phyloP scores from a whole-genome alignment of 2,888 invertebrate species.

The Acanthopleura granulata region DNA sequence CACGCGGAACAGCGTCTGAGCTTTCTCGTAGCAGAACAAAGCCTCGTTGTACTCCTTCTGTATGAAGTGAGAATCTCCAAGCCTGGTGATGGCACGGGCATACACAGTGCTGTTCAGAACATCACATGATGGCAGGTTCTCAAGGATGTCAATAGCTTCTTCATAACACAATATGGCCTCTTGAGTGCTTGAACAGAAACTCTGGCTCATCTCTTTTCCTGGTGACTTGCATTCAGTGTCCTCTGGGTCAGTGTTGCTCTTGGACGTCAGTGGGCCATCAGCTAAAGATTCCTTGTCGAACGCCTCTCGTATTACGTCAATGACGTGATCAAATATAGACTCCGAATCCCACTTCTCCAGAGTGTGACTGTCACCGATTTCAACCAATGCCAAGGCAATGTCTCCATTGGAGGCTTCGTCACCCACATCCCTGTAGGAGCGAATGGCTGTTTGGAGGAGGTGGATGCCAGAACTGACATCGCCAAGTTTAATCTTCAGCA shows the following conservation, averaged over 20 bases:
- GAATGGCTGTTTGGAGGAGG: conserved; percentile 59
- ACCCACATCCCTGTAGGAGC: conserved; percentile 54
- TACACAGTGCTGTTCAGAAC: conserved; percentile 52
- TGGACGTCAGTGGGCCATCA: conserved; percentile 12
- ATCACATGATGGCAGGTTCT: conserved; percentile 43
- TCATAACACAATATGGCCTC: conserved; percentile 64
- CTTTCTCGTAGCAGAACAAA: conserved; percentile 62
- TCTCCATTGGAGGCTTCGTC: conserved; percentile 54
- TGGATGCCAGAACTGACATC: conserved; percentile 59
- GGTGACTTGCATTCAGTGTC: not conserved
- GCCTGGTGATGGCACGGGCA: conserved; percentile 57
- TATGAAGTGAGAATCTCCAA: conserved; percentile 67
- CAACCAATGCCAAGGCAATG: conserved; percentile 59
- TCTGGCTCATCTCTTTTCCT: not conserved
- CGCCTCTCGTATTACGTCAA: conserved; percentile 58
- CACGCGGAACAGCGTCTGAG: conserved; percentile 56
- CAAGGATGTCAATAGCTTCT: conserved; percentile 57
- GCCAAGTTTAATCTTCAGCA: conserved; percentile 58
- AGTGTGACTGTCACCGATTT: conserved; percentile 65
- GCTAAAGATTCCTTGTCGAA: conserved; percentile 60
- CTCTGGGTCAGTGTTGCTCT: not conserved
- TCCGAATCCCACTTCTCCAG: conserved; percentile 57
- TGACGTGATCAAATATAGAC: conserved; percentile 59
- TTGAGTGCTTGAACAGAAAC: conserved; percentile 41
- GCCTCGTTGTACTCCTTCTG: conserved; percentile 62